Evolutionary conservation across 2,113 vertebrate genomes (phyloP).

Genomic region (Carlito syrichta): DNA sequence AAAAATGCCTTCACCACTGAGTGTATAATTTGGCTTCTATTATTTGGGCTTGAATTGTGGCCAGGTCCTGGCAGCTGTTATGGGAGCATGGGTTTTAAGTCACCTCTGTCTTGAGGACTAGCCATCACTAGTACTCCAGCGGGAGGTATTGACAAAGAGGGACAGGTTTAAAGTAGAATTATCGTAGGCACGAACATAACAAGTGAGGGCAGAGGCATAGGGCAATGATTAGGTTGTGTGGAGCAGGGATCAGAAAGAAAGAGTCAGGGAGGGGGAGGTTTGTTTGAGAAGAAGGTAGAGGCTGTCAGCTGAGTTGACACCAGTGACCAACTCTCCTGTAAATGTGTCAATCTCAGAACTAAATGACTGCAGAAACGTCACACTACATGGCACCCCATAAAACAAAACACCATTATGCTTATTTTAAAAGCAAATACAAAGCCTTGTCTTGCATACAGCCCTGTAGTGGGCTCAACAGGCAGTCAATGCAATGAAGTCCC

Average conservation of each 20-base stretch:
- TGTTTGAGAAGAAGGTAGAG: slow-evolving; percentile 27
- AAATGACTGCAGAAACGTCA: not conserved
- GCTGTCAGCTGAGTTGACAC: not conserved
- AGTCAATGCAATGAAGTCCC: not conserved
- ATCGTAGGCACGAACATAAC: not conserved
- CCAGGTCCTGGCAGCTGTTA: not conserved
- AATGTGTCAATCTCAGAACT: not conserved
- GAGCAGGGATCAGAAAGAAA: not conserved
- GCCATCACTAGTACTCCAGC: not conserved
- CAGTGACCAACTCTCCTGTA: not conserved
- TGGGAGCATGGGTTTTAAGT: not conserved
- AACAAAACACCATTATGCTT: not conserved
- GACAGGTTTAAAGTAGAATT: not conserved
- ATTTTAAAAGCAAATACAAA: not conserved
- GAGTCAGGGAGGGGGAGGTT: not conserved
- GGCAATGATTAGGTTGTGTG: not conserved
- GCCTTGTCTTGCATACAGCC: not conserved
- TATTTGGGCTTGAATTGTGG: not conserved
- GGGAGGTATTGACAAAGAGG: not conserved
- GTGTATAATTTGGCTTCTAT: slow-evolving; percentile 22
- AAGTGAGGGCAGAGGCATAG: not conserved
- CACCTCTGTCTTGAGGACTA: not conserved
- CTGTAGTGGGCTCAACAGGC: not conserved
- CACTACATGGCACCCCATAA: not conserved
- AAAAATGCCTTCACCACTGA: not conserved